Percentiles rank a stretch among this genome's conserved stretches.
Conservation (phyloP, 1,140 invertebrate species). For the Chymomyza costata region DNA sequence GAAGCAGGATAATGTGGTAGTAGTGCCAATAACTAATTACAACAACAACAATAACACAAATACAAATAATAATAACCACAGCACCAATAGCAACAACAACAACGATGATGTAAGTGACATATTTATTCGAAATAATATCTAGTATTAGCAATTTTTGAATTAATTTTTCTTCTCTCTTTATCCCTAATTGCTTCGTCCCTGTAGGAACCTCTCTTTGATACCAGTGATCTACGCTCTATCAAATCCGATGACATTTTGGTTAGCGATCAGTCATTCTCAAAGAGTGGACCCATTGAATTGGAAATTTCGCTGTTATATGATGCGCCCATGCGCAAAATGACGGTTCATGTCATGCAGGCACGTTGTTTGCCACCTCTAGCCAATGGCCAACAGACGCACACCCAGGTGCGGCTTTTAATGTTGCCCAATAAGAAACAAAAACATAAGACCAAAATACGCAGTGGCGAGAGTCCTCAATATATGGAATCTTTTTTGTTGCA, state of each 20-base stretch:
- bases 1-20: slow-evolving; percentile 41
- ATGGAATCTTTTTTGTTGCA: slow-evolving; percentile 94
- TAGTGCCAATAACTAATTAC: slow-evolving; percentile 41
- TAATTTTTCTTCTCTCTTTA: too few species aligned
- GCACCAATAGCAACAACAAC: slow-evolving; percentile 38
- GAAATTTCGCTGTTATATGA: slow-evolving; percentile 93
- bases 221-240: slow-evolving; percentile 73
- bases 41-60: slow-evolving; percentile 49
- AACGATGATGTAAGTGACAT: slow-evolving; percentile 75
- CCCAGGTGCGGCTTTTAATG: slow-evolving; percentile 90
- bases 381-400: slow-evolving; percentile 85
- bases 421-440: slow-evolving; percentile 94
- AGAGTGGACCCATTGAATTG: slow-evolving; percentile 80
- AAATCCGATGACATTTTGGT: slow-evolving; percentile 66
- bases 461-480: slow-evolving; percentile 91
- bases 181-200: slow-evolving; percentile 30
- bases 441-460: slow-evolving; percentile 92
- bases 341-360: slow-evolving; percentile 91
- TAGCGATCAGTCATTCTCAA: slow-evolving; percentile 31
- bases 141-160: too few species aligned
- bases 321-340: slow-evolving; percentile 91
- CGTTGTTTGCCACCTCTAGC: slow-evolving; percentile 85
- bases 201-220: slow-evolving; percentile 76
- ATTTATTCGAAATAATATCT: too few species aligned
- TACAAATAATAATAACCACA: slow-evolving; percentile 21